These are phyloP conservation scores for Esox masquinongy DNA, from an alignment of 2,797 vertebrate genomes.

Conservation along the genomic window DNA sequence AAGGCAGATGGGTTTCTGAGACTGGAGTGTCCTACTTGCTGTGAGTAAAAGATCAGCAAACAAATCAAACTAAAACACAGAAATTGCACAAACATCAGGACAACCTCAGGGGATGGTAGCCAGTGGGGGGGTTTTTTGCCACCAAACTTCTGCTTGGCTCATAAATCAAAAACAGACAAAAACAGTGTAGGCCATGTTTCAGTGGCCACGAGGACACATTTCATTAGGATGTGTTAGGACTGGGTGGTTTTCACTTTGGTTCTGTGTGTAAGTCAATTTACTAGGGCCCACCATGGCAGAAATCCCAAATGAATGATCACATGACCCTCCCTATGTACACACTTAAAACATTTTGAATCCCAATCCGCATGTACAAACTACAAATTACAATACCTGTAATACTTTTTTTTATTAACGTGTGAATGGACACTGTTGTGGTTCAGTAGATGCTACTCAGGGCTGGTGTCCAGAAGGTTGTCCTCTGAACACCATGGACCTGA, in stretches of 20 bases:
- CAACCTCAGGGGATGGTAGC: not conserved
- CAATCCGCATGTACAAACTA: no score
- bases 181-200: constrained; percentile 2
- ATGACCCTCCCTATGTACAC: no score
- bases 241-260: not conserved
- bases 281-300: constrained; percentile 7
- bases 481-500: no score
- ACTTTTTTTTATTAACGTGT: no score
- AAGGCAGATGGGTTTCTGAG: not conserved
- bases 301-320: not conserved
- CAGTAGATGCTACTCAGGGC: no score
- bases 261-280: constrained; percentile 6
- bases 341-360: no score
- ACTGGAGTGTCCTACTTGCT: not conserved
- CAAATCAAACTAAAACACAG: not conserved
- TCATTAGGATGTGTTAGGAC: constrained; percentile 21
- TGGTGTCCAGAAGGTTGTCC: no score
- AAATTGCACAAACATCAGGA: not conserved
- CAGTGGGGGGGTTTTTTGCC: not conserved
- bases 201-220: constrained; percentile 28
- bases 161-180: constrained; percentile 12
- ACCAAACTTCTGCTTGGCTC: not conserved
- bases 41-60: not conserved
- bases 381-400: no score
- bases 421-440: no score